phyloP scores from a whole-genome alignment of 1,140 invertebrate species.

The Pentalonia nigronervosa region DNA sequence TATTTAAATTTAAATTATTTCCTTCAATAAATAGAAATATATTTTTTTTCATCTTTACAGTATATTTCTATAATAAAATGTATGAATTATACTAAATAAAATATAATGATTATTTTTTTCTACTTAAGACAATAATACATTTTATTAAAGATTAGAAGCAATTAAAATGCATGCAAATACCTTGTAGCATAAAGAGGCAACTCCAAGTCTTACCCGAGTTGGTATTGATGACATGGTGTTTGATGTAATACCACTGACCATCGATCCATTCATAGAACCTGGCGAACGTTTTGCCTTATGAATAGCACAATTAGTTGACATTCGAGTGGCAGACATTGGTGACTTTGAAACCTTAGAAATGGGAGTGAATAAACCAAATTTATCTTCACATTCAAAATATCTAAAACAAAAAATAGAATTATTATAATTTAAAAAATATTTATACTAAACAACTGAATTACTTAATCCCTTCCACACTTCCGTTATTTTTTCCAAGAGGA shows the following conservation, averaged over 20 bases:
- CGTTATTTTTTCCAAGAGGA: slow-evolving; percentile 93
- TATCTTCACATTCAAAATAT: slow-evolving; percentile 91
- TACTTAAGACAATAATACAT: background rate
- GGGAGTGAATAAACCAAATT: slow-evolving; percentile 92
- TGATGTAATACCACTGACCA: slow-evolving; percentile 30
- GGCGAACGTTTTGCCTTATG: slow-evolving; percentile 67
- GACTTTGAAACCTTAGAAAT: slow-evolving; percentile 84
- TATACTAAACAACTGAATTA: slow-evolving; percentile 62
- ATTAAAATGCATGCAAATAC: slow-evolving; percentile 50
- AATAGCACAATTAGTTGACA: slow-evolving; percentile 68
- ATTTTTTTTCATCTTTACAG: background rate
- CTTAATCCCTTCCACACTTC: slow-evolving; percentile 87
- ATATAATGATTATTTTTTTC: background rate
- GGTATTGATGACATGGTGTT: slow-evolving; percentile 65
- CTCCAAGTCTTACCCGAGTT: slow-evolving; percentile 75
- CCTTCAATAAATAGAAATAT: background rate
- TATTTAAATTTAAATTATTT: background rate
- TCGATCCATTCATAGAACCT: slow-evolving; percentile 71
- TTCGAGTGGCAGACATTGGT: slow-evolving; percentile 74
- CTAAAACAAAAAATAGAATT: slow-evolving; percentile 66
- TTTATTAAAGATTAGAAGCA: slow-evolving; percentile 33
- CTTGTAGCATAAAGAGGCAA: slow-evolving; percentile 62
- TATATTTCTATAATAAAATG: background rate
- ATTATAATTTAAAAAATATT: background rate
- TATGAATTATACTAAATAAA: background rate